A percentile compares a stretch with the other conserved stretches of the same genome.
These are phyloP conservation scores for Lepidurus apus DNA, from an alignment of 1,140 invertebrate species.

Conservation along the genomic window DNA sequence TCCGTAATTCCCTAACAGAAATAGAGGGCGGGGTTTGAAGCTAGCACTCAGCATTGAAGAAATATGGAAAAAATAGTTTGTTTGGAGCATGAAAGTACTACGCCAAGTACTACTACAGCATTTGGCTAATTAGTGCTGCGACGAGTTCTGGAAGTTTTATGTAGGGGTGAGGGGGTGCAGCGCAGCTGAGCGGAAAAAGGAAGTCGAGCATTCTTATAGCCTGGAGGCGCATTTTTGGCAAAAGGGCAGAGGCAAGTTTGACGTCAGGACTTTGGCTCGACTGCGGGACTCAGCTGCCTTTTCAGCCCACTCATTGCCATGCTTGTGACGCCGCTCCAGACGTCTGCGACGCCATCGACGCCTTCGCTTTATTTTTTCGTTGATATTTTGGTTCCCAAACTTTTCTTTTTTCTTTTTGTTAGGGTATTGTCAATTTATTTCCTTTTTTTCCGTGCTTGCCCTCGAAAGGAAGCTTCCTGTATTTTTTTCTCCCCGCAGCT, in stretches of 20 bases:
- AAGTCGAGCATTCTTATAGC: conserved; percentile 39
- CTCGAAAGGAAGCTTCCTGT: background rate
- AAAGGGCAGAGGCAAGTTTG: conserved; percentile 40
- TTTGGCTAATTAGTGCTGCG: conserved; percentile 3
- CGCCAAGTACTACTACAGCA: background rate
- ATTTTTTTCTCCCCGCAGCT: background rate
- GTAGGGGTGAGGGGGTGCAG: background rate
- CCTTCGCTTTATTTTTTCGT: conserved; percentile 41
- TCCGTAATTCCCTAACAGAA: no score
- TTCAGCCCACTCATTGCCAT: conserved; percentile 29
- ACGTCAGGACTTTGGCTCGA: conserved; percentile 40
- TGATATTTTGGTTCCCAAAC: background rate
- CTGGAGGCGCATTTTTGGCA: conserved; percentile 42
- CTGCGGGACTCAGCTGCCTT: conserved; percentile 42
- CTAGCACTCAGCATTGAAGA: no score
- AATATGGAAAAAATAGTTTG: background rate
- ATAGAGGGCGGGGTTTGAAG: no score
- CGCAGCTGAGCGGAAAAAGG: conserved; percentile 41
- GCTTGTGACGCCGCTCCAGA: conserved; percentile 28
- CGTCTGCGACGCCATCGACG: conserved; percentile 34
- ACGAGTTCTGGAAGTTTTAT: background rate
- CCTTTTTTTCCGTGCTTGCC: background rate
- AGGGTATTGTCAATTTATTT: background rate
- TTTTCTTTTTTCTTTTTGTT: background rate
- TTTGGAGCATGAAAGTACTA: background rate